Evolutionary conservation across 35 echinoderm and acorn worm genomes (phyloP).

Genomic region (Heliocidaris erythrogramma): DNA sequence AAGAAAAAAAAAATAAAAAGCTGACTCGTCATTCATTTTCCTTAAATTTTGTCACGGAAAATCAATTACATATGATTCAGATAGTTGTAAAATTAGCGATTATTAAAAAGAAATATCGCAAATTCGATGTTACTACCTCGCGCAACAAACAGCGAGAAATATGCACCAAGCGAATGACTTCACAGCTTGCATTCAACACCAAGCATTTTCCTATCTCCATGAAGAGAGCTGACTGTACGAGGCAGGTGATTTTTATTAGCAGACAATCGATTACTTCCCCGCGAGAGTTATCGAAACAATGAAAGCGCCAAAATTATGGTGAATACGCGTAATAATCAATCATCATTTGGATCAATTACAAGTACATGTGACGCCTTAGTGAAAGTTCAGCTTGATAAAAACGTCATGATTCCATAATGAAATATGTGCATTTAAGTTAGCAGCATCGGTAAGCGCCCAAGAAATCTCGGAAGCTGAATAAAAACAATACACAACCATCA

Average conservation of each 20-base stretch:
- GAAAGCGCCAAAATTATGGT: background rate
- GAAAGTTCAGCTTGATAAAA: background rate
- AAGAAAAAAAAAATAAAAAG: background rate
- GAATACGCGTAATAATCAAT: background rate
- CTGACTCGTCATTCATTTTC: background rate
- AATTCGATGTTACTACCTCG: background rate
- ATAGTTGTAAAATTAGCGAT: constrained; percentile 4
- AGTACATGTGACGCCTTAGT: background rate
- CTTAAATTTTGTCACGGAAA: background rate
- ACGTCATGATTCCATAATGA: too few relatives aligned
- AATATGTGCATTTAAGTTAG: too few relatives aligned
- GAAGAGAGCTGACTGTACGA: background rate
- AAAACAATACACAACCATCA: too few relatives aligned
- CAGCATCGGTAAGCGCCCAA: too few relatives aligned
- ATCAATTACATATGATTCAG: background rate
- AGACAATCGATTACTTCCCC: background rate
- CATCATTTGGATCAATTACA: background rate
- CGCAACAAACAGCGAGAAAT: background rate
- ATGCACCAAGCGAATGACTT: background rate
- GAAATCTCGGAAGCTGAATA: too few relatives aligned
- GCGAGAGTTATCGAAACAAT: background rate
- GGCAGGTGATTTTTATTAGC: background rate
- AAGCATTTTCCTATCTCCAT: background rate
- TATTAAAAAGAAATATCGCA: background rate
- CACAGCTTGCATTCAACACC: background rate